Conservation (phyloP, 2,888 invertebrate genomes). For the Sarcophaga rosellei region DNA sequence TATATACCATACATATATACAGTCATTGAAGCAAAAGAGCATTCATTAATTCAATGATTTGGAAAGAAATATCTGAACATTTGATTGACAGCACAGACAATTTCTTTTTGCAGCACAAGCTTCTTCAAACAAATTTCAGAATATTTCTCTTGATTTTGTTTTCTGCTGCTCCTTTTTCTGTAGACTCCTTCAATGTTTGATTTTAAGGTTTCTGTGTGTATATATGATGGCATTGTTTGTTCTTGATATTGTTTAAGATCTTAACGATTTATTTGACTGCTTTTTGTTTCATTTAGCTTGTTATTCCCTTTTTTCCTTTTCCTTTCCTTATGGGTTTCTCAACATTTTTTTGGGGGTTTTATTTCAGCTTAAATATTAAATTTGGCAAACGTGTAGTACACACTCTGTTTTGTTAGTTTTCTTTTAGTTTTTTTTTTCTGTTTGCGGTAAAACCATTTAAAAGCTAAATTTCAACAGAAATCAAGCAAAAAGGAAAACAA, state of each 20-base stretch:
- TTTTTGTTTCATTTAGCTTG: conserved; percentile 63
- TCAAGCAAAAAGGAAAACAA: conserved; percentile 46
- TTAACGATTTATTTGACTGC: conserved; percentile 52
- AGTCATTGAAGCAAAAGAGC: conserved; percentile 69
- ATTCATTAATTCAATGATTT: conserved; percentile 79
- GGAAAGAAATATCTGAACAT: conserved; percentile 80
- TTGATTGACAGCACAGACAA: conserved; percentile 77
- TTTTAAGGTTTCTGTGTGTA: background rate
- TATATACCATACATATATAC: background rate
- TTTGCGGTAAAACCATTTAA: conserved; percentile 66
- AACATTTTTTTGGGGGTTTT: conserved; percentile 32
- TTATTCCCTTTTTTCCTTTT: conserved; percentile 48
- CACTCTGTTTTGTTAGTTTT: background rate
- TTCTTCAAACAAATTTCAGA: conserved; percentile 65
- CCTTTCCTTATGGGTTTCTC: background rate
- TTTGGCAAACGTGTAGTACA: conserved; percentile 46
- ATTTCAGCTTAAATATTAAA: conserved; percentile 56
- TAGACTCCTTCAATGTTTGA: background rate
- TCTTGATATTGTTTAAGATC: conserved; percentile 44
- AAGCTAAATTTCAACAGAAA: conserved; percentile 78
- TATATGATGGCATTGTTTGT: conserved; percentile 11
- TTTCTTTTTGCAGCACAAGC: conserved; percentile 64
- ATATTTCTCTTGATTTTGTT: conserved; percentile 38
- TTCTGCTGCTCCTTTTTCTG: conserved; percentile 31
- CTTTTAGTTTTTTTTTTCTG: conserved; percentile 32